These are phyloP conservation scores for Pangasius larnaudii DNA, from an alignment of 2,797 vertebrate genomes.

Conservation along the genomic window DNA sequence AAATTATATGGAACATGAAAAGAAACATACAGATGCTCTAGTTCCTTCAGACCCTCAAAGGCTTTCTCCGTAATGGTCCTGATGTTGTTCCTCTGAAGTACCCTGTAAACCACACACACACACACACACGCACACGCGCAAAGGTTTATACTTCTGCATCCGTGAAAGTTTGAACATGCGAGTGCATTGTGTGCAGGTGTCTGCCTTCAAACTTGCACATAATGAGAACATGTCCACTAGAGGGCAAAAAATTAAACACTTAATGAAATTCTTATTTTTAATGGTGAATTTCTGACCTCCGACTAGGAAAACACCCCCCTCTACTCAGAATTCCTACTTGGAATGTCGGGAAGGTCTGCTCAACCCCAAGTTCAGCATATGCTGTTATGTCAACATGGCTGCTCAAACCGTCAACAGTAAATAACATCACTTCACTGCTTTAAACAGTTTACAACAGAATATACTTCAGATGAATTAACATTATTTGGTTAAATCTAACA, in stretches of 20 bases:
- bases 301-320: neutral
- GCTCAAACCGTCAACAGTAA: neutral
- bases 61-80: conserved; percentile 95
- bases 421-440: neutral
- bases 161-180: neutral
- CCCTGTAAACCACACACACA: conserved; percentile 71
- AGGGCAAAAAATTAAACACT: neutral
- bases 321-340: neutral
- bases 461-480: neutral
- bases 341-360: neutral
- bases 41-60: conserved; percentile 90
- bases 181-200: neutral
- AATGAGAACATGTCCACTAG: neutral
- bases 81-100: conserved; percentile 92
- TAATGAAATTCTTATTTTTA: neutral
- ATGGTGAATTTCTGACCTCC: neutral
- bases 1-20: neutral
- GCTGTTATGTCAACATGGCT: neutral
- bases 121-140: conserved; percentile 26
- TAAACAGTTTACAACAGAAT: neutral
- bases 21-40: conserved; percentile 92
- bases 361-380: neutral
- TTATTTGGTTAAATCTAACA: neutral
- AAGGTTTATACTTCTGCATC: neutral
- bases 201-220: too few relatives aligned